These are phyloP conservation scores for Zaprionus davidi DNA, from an alignment of 1,140 invertebrate genomes.

Conservation along the genomic window DNA sequence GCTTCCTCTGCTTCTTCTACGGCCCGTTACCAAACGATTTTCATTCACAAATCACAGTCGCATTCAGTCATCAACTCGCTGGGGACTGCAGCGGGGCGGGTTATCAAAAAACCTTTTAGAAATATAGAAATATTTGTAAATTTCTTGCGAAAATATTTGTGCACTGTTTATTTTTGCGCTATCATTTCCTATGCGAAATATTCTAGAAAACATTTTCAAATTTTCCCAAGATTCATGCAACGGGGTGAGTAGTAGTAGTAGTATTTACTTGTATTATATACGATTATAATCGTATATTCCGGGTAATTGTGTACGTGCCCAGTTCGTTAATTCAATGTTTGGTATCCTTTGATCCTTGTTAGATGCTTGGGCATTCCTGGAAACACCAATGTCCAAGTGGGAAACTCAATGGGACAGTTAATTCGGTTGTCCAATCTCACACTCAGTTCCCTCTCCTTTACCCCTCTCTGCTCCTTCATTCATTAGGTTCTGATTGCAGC, in stretches of 20 bases:
- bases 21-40: conserved; percentile 44
- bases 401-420: conserved; percentile 40
- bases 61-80: conserved; percentile 9
- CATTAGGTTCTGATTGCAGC: conserved; percentile 46
- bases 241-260: conserved; percentile 19
- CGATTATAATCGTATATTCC: conserved; percentile 12
- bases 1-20: conserved; percentile 24
- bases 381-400: conserved; percentile 31
- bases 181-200: conserved; percentile 71
- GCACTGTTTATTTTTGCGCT: conserved; percentile 36
- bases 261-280: background rate
- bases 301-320: conserved; percentile 41
- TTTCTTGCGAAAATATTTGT: conserved; percentile 77
- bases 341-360: conserved; percentile 23
- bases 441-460: background rate
- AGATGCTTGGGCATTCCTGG: conserved; percentile 26
- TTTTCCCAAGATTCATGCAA: conserved; percentile 67
- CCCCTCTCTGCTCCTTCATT: conserved; percentile 29
- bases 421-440: conserved; percentile 48
- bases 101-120: conserved; percentile 13
- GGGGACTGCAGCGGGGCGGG: conserved; percentile 36
- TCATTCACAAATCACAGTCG: conserved; percentile 46
- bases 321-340: too few relatives aligned
- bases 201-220: background rate
- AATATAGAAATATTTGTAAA: conserved; percentile 65